Evolutionary conservation across 2,113 vertebrate species (phyloP), one percentile per base, ranked within the genome.

Genomic region (Rynchops niger): DNA sequence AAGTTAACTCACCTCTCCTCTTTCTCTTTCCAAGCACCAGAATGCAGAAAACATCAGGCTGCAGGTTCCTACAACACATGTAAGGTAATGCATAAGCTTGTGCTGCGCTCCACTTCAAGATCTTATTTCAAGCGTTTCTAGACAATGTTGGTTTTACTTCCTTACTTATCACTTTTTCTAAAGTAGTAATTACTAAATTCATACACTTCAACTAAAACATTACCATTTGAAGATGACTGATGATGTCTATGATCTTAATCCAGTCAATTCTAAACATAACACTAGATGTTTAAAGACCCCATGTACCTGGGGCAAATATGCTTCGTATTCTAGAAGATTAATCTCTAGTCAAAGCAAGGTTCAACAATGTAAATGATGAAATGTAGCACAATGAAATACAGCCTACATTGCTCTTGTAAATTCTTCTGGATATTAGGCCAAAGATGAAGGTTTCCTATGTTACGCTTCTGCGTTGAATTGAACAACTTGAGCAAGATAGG

Each of bases 61-160:
- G 80, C 98, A 98, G 89, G 98, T 98, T 94, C 98, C 98, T 62
- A 92, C 97, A 23, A 93, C 97, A 88, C 98, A 98, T 15, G 88
- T 97, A 96, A 98, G 98, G 98, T 98, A 98, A 97, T n/a, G 20
- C 84, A 82, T 47, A 34, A 88, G 12, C 9, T 50, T 49, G 16
- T 70, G 36, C 62, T 34, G 30, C 2, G 15, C 20, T 82, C 2
- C 15, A 83, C 36, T 45, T 88, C 21, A 55, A 43, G 22, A 58
- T 22, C 18, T 67, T 42, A 32, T 38, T 67, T 72, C 36, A 59
- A n/a, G 19, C 12, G 29, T 43, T 90, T 89, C 59, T 62, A 50
- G 59, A 22, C 34, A 53, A 14, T 3, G 5, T 18, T 16, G 61
- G 38, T 29, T 86, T 77, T 65, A 59, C 67, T 67, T 59, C 38